Evolutionary conservation across 2,797 vertebrate species (phyloP), one percentile per base, ranked within the genome.

Genomic region (Pelobates cultripes): DNA sequence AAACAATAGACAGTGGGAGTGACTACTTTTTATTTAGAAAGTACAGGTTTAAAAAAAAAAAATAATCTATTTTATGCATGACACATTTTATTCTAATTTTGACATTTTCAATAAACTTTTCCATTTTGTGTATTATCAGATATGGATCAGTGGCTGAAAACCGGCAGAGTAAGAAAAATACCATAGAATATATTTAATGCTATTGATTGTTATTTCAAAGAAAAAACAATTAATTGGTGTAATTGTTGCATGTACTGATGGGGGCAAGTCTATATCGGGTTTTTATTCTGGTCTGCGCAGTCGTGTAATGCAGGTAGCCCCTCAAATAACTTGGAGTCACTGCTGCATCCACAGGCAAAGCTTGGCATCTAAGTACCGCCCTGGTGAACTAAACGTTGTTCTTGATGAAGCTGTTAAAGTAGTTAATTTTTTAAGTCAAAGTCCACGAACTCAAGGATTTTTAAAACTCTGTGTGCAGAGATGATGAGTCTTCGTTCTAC

Each of bases 111-210:
- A 28, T 28, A 28, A 1, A 51, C 3, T 51, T 51, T 63, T 12
- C 14, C 14, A 12, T 28, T 15, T 63, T 63, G 8, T 67, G 4
- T 10, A 67, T 42, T 67, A 67, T 28, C 10, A 67, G 28, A 10
- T 67, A 67, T 67, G 64, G 64, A 67, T 17, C 40, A 67, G 64
- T 67, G 64, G 40, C 41, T 67, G 12, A 67, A 67, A 67, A 67
- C 64, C 9, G n/a, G 64, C 64, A 67, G 1, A 67, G 4, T 67
- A 8, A 66, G n/a, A 28, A 42, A 67, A 40, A 6, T 4, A 7
- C 6, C 4, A 67, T 4, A 28, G 13, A 3, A 17, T 15, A n/a
- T 66, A 66, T 66, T 66, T 66, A 40, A 66, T 17, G 63, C 63
- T 17, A 28, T 66, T 66, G 15, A 66, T 40, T n/a, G 60, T 10